phyloP scores from a whole-genome alignment of 2,113 vertebrate species.

The Engraulis encrasicolus region DNA sequence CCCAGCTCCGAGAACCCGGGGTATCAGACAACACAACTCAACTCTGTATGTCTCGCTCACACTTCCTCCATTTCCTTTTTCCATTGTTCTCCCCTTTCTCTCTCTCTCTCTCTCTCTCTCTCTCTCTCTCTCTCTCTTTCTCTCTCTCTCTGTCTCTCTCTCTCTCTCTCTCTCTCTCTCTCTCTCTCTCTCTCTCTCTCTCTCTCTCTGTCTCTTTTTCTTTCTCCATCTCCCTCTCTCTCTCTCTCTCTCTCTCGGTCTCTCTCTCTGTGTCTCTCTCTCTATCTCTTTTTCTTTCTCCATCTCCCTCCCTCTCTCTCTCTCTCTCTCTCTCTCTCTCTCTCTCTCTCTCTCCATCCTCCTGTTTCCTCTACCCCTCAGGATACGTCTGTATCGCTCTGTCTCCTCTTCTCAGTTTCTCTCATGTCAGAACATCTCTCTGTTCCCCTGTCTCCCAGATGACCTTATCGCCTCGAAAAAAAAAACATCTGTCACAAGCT shows the following conservation, averaged over 20 bases:
- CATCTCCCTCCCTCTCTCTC: neutral
- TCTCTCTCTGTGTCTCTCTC: neutral
- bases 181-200: neutral
- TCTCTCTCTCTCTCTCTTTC: neutral
- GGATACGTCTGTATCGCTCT: too few species aligned
- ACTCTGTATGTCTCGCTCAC: neutral
- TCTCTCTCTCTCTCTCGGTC: neutral
- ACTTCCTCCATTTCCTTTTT: neutral
- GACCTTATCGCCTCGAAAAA: too few species aligned
- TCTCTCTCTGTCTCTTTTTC: slow-evolving; percentile 2
- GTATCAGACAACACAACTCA: neutral
- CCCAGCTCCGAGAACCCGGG: neutral
- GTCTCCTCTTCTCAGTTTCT: too few species aligned
- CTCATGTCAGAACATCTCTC: too few species aligned
- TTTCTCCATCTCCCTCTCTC: neutral
- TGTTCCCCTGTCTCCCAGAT: too few species aligned
- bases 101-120: neutral
- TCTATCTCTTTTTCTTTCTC: neutral
- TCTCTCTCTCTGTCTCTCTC: neutral
- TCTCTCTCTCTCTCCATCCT: neutral
- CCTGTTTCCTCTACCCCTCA: neutral
- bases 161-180: neutral
- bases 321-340: neutral
- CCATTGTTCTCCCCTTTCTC: neutral
- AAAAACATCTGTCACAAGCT: too few species aligned